Evolutionary conservation across 92 coral and sea anemone genomes (phyloP), one percentile per base, ranked within the genome.

Genomic region (Metridium senile): DNA sequence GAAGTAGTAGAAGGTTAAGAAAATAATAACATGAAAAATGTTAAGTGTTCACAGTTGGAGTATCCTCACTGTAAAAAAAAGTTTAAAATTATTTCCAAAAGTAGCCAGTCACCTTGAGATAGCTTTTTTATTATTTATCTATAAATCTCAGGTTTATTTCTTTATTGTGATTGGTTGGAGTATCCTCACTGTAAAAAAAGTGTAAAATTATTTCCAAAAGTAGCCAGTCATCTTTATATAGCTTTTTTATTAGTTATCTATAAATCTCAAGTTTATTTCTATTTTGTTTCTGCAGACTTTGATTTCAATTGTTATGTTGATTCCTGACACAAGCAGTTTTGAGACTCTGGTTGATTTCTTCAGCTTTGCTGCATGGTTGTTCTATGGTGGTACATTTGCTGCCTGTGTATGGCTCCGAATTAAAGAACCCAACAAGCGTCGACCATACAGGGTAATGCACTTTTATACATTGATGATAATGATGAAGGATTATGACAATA

Each of bases 301-400:
- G 16, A 86, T 94, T 71, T 90, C 98, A 9, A 58, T 90, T 62
- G 68, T 92, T 80, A 94, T 94, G 98, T 89, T 94, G 85, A 79
- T 92, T 65, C 98, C 98, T 16, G 98, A 94, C 56, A 51, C 95
- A 11, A 92, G 97, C 79, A 87, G 94, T 82, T 94, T 94, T 68
- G 70, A 74, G 6, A 92, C 91, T 11, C 89, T 94, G 76, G 92
- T 94, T 53, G 98, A 94, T 71, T 94, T 92, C 89, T 94, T 94
- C 91, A 94, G 97, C 52, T 94, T 94, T 85, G 98, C 98, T 0
- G 93, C 98, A 21, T 94, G 98, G 98, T 56, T 94, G 46, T 94
- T 94, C 74, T 94, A 94, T 82, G 98, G 98, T 7, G 81, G 85
- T 30, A 94, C 98, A 52, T 92, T 94, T 65, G 81, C 82, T 0